phyloP scores from a whole-genome alignment of 2,113 vertebrate species.

The Ifrita kowaldi region DNA sequence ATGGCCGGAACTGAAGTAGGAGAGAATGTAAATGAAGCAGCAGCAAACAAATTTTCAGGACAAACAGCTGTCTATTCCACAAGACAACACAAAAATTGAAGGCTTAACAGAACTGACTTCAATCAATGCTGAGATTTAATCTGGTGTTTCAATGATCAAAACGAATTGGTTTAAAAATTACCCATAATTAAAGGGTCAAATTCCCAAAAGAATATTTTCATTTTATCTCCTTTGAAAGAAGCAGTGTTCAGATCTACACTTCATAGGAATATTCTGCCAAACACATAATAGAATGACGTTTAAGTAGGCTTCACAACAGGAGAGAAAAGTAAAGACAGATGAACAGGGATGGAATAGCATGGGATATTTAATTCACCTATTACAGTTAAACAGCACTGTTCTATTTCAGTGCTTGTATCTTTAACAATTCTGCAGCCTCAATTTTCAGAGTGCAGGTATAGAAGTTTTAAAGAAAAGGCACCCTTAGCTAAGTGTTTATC shows the following conservation, averaged over 20 bases:
- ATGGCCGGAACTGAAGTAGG: neutral
- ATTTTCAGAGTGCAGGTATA: neutral
- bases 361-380: neutral
- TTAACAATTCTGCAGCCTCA: neutral
- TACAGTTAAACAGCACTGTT: neutral
- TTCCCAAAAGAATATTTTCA: neutral
- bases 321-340: neutral
- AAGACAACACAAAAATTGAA: neutral
- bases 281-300: neutral
- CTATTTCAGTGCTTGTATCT: neutral
- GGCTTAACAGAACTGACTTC: neutral
- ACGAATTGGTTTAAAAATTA: constrained; percentile 14
- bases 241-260: neutral
- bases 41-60: neutral
- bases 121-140: neutral
- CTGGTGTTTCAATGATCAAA: neutral
- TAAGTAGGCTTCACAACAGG: neutral
- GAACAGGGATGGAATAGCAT: neutral
- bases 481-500: neutral
- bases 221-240: neutral
- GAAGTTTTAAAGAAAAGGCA: neutral
- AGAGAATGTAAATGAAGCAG: neutral
- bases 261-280: neutral
- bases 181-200: neutral
- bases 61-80: neutral